Base-by-base conservation (phyloP, 2,797 vertebrate genomes). In the Gastrophryne carolinensis region DNA sequence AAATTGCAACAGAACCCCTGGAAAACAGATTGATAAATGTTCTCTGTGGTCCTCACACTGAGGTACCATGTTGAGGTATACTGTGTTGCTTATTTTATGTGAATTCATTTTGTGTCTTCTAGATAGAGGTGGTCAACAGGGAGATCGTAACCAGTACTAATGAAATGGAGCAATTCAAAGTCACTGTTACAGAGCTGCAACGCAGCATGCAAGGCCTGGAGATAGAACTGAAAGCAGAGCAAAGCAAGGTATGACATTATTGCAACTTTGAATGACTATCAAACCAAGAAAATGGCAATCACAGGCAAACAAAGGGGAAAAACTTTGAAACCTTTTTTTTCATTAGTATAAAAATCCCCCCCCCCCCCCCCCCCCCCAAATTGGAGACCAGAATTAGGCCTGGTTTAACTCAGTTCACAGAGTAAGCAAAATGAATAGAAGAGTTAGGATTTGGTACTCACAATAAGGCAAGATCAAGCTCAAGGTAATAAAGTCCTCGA, bases 171-270 rank as follows among this genome's bases (percentile, higher is more conserved):
- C 75, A 54, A 5, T 80, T 66, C 81, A 85, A 81, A 72, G 34
- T 68, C 0, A 79, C 87, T 12, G 53, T 89, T 56, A 85, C 81
- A 0, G 84, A 88, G 44, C 44, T 83, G 53, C 82, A 83, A 64
- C 84, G 80, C 30, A 82, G 63, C 0, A 24, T 84, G 70, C 84
- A 84, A 0, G 50, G 71, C 12, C 75, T 87, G 60, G 85, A 89
- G 72, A 82, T 87, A 0, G 82, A 87, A 52, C 32, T 84, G 12
- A 83, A 84, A 71, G 80, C 85, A 1, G 80, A 88, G 75, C 79
- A 85, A 19, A 88, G 82, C 75, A 81, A 81, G 86, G 87, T 87
- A 79, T 3, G 27, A n/a, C n/a, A 23, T 64, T 2, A 19, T 17
- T 29, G 4, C n/a, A n/a, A n/a, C n/a, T n/a, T n/a, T n/a, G n/a